Conservation (phyloP, 64 coral and sea anemone species). For the Pocillopora damicornis region DNA sequence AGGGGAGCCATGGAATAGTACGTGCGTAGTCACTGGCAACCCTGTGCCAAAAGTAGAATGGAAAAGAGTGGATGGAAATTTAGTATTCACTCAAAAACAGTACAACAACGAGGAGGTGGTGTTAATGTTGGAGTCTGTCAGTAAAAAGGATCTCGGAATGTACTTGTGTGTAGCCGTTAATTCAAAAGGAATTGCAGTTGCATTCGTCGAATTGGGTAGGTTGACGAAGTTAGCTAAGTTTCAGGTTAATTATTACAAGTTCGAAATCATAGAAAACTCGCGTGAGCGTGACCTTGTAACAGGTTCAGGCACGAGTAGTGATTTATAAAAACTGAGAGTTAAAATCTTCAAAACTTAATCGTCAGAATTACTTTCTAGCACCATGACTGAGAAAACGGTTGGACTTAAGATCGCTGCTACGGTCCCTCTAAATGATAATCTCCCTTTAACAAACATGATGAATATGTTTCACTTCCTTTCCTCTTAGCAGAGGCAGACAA, state of each 20-base stretch:
- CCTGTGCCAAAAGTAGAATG: constrained; percentile 64
- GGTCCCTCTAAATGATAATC: no score
- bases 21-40: constrained; percentile 67
- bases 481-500: not conserved
- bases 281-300: no score
- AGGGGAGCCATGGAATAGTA: constrained; percentile 25
- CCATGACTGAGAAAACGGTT: no score
- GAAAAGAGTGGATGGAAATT: constrained; percentile 30
- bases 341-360: no score
- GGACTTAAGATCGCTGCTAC: no score
- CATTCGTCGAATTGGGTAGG: constrained; percentile 23
- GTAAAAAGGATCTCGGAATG: constrained; percentile 43
- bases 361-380: no score
- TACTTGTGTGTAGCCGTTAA: constrained; percentile 72
- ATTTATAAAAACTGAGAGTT: no score
- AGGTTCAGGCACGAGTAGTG: no score
- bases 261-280: no score
- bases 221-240: not conserved
- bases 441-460: not conserved
- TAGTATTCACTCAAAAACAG: not conserved
- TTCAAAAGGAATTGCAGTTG: not conserved
- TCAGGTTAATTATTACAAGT: not conserved
- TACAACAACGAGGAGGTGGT: not conserved
- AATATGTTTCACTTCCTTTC: not conserved
- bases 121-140: constrained; percentile 26